These are phyloP conservation scores for Acanthiza pusilla DNA, from an alignment of 2,797 vertebrate species.

Conservation along the genomic window DNA sequence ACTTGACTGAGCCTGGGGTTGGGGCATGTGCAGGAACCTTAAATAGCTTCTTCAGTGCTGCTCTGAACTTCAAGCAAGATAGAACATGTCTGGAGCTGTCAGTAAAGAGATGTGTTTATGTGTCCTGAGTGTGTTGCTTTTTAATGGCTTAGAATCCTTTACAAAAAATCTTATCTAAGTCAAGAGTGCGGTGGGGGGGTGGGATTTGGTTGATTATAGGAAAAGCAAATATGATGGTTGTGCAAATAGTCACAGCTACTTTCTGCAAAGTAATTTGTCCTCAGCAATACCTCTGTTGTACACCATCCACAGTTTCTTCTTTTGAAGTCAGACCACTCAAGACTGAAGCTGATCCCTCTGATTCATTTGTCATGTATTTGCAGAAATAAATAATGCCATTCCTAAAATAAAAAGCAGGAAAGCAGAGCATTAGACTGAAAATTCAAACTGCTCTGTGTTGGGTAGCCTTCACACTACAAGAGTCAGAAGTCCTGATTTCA, in stretches of 20 bases:
- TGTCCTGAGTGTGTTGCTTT: background rate
- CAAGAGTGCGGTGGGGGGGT: accelerated
- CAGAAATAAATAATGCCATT: background rate
- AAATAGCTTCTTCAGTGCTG: background rate
- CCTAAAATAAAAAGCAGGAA: background rate
- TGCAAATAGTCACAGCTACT: background rate
- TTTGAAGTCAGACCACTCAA: background rate
- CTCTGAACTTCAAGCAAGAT: background rate
- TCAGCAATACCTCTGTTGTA: background rate
- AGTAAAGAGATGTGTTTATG: background rate
- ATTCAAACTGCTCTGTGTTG: background rate
- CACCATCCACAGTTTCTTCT: background rate
- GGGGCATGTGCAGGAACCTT: background rate
- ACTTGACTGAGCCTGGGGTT: background rate
- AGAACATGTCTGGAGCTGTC: background rate
- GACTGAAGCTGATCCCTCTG: background rate
- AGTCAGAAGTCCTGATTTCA: background rate
- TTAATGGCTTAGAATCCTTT: background rate
- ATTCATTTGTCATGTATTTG: background rate
- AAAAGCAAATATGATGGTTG: background rate
- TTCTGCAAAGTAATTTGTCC: background rate
- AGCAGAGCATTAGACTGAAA: background rate
- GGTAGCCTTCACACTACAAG: background rate
- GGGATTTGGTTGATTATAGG: background rate
- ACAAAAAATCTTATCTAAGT: background rate